Percentiles rank a stretch among this genome's conserved stretches.
Evolutionary conservation across 2,797 vertebrate genomes (phyloP).

Genomic region (Gobio occitaniae): DNA sequence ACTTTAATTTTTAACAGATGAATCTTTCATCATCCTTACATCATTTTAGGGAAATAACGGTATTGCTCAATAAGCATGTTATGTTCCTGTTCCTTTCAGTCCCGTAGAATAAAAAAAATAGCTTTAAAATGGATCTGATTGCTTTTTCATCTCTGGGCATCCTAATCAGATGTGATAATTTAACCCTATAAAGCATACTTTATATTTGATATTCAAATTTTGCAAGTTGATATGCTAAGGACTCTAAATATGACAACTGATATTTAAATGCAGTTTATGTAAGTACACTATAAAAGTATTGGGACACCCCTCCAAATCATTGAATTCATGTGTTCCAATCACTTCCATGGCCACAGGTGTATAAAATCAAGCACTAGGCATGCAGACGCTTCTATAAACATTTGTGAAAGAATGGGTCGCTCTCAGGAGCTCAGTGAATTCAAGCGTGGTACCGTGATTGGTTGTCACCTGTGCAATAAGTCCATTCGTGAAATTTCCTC

Average conservation of each 20-base stretch:
- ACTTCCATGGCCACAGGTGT: too few species aligned
- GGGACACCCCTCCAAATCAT: too few species aligned
- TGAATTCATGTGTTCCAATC: too few species aligned
- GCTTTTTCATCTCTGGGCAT: background rate
- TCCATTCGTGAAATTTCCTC: too few species aligned
- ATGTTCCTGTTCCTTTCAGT: background rate
- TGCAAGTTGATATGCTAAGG: background rate
- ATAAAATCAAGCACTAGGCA: too few species aligned
- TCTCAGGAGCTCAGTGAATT: too few species aligned
- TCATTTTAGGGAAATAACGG: background rate
- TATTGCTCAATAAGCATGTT: background rate
- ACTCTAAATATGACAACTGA: background rate
- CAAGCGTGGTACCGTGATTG: too few species aligned
- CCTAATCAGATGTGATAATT: background rate
- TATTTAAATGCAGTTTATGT: background rate
- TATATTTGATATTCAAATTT: background rate
- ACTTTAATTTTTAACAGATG: background rate
- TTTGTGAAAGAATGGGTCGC: too few species aligned
- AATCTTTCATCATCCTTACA: background rate
- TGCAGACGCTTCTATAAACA: too few species aligned
- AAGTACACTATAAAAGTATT: background rate
- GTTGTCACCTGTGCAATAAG: too few species aligned
- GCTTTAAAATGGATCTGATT: background rate
- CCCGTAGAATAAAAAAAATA: background rate
- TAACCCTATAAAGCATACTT: background rate